Base-by-base conservation (phyloP, 2,888 invertebrate species). In the Holacanthella duospinosa region DNA sequence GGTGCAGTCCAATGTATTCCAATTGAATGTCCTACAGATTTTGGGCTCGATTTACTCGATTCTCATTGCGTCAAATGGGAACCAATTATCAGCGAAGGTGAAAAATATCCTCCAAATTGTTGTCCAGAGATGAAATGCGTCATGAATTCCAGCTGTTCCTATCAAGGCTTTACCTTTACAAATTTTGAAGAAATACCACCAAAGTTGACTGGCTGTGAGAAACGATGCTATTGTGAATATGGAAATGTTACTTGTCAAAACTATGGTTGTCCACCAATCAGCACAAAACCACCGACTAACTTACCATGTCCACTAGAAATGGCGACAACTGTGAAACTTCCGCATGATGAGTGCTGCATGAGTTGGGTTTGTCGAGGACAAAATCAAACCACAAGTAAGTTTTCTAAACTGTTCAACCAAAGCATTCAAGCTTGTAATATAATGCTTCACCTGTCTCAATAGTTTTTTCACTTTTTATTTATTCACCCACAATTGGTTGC, bases 41-140 rank as follows among this genome's bases (percentile, higher is more conserved):
- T 89, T 66, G 91, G 89, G 0, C 79, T 90, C n/a, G 91, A 92
- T 75, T 84, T 90, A 6, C 78, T 91, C 55, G 88, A 91, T 74
- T 87, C 90, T 0, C 84, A 86, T 65, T 93, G 93, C 75, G 80
- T 92, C 9, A 84, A 86, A 69, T 93, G 93, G 93, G 90, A 90
- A 65, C 86, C 88, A 0, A 85, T 85, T 26, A 89, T 89, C 0
- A 82, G 85, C 0, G 80, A 85, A 74, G 60, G 29, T 6, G 79
- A 80, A 1, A 84, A 89, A 0, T 80, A 81, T 44, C 84, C 88
- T 0, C 91, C 91, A 0, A 84, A 85, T 72, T 92, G 91, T 76
- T 92, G 91, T 74, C 89, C 90, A 0, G 82, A 89, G 70, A 84
- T 91, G 65, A 81, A 83, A 43, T 92, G 91, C 71, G 81, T 86